Conservation (phyloP, 1,140 invertebrate species). For the Leptopilina boulardi region DNA sequence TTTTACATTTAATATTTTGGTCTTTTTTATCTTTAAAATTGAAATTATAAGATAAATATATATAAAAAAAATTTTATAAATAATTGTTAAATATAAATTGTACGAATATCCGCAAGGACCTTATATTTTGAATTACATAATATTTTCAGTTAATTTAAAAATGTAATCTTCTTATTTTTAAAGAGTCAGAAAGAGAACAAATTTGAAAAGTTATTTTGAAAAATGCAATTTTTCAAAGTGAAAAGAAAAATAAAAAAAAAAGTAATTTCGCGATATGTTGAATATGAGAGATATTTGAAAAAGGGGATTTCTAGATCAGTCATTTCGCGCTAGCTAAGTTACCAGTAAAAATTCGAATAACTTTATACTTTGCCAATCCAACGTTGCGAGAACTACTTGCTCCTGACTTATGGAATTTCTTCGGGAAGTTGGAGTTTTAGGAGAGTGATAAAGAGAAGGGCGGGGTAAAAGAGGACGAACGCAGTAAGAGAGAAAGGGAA, state of each 20-base stretch:
- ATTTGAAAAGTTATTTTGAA: not conserved
- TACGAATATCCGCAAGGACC: too few species aligned
- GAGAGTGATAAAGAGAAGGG: not conserved
- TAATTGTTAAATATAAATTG: too few species aligned
- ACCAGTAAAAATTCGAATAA: conserved; percentile 11
- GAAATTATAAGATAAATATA: too few species aligned
- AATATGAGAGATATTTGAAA: not conserved
- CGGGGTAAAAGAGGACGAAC: not conserved
- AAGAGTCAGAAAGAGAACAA: too few species aligned
- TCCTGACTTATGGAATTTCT: conserved; percentile 27
- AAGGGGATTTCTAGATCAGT: not conserved
- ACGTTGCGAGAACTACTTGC: not conserved
- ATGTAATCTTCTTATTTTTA: too few species aligned
- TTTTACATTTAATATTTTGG: too few species aligned
- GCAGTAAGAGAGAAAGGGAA: not conserved
- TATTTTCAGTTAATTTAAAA: too few species aligned
- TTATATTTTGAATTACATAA: too few species aligned
- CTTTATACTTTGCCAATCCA: conserved; percentile 9
- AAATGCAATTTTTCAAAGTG: not conserved
- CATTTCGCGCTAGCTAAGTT: not conserved
- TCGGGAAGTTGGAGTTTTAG: conserved; percentile 2
- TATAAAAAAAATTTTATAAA: too few species aligned
- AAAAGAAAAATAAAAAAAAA: not conserved
- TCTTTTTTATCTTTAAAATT: too few species aligned
- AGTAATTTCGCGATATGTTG: not conserved